phyloP scores from a whole-genome alignment of 2,113 vertebrate genomes.

The Xiphorhynchus elegans region DNA sequence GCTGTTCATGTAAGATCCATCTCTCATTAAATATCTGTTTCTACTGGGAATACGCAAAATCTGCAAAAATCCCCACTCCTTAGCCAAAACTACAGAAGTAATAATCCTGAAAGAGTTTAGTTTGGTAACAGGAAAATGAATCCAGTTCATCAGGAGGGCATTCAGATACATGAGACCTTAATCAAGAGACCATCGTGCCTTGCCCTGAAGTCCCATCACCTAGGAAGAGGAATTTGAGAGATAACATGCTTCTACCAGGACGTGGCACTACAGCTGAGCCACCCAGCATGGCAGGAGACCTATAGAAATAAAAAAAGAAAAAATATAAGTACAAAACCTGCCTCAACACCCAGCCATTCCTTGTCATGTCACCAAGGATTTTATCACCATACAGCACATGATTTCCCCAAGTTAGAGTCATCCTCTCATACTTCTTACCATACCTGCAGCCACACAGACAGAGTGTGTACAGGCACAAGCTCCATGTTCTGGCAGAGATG shows the following conservation, averaged over 20 bases:
- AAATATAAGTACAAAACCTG: not conserved
- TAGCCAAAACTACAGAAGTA: not conserved
- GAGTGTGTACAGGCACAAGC: fast-evolving
- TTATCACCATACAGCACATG: not conserved
- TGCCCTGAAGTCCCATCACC: not conserved
- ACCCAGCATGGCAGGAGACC: not conserved
- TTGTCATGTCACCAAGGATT: fast-evolving
- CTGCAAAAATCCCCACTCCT: not conserved
- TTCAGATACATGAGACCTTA: not conserved
- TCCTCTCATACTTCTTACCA: not conserved
- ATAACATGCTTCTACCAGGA: not conserved
- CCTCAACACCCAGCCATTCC: not conserved
- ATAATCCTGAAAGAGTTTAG: not conserved
- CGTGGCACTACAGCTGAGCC: not conserved
- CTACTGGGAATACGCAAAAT: not conserved
- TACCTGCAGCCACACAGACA: not conserved
- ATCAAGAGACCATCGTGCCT: not conserved
- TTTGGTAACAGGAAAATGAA: not conserved
- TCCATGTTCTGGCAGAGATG: not conserved
- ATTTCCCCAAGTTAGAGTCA: not conserved
- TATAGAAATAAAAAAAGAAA: not conserved
- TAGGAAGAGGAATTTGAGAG: not conserved
- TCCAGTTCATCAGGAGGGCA: not conserved
- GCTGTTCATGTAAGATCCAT: not conserved
- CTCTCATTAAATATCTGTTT: not conserved